Percentiles rank a stretch among this genome's conserved stretches.
Evolutionary conservation across 2,797 vertebrate genomes (phyloP).

Genomic region (Microchirus variegatus): DNA sequence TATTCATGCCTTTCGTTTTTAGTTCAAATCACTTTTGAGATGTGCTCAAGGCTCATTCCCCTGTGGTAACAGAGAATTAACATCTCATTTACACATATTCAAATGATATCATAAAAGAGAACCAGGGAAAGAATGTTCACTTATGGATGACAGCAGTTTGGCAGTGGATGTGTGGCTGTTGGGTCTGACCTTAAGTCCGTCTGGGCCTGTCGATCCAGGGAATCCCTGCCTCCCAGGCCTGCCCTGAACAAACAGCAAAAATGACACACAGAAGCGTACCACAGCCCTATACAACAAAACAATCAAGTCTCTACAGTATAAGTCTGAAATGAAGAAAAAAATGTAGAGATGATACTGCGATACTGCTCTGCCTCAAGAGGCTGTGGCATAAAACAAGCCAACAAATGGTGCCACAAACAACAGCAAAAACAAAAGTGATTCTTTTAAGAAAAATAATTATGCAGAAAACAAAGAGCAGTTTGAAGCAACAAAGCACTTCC

Average conservation of each 20-base stretch:
- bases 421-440: slow-evolving; percentile 35
- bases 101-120: slow-evolving; percentile 57
- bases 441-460: slow-evolving; percentile 49
- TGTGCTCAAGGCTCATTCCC: slow-evolving; percentile 48
- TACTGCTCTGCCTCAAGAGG: slow-evolving; percentile 22
- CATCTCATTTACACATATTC: slow-evolving; percentile 67
- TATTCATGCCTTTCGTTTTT: slow-evolving; percentile 62
- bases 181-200: slow-evolving; percentile 90
- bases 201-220: slow-evolving; percentile 87
- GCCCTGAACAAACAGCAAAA: slow-evolving; percentile 87
- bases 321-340: slow-evolving; percentile 15
- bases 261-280: slow-evolving; percentile 69
- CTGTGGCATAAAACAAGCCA: slow-evolving; percentile 27
- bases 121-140: slow-evolving; percentile 44
- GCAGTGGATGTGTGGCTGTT: slow-evolving; percentile 20
- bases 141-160: slow-evolving; percentile 52
- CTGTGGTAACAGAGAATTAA: slow-evolving; percentile 57
- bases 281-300: slow-evolving; percentile 30
- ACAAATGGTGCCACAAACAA: slow-evolving; percentile 43
- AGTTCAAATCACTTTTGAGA: slow-evolving; percentile 46
- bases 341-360: slow-evolving; percentile 4
- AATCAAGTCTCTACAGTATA: slow-evolving; percentile 11
- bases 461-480: slow-evolving; percentile 43
- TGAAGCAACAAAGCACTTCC: slow-evolving; percentile 47
- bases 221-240: slow-evolving; percentile 91